Evolutionary conservation across 2,113 vertebrate genomes (phyloP).

Genomic region (Cynoglossus semilaevis): DNA sequence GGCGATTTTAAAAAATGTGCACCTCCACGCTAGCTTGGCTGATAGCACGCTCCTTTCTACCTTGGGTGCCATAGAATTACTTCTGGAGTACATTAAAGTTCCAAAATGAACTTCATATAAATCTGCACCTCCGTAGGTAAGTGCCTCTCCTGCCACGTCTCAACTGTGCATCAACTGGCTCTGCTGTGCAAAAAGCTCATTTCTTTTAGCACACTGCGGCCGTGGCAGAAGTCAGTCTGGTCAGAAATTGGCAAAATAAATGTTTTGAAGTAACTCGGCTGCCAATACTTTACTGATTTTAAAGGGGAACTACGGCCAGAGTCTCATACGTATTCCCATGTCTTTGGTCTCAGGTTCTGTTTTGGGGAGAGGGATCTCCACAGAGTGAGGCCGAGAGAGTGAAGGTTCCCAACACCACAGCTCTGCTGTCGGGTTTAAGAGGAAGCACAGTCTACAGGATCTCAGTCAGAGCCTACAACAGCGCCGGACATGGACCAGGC

Average conservation of each 20-base stretch:
- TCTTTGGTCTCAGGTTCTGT: slow-evolving; percentile 79
- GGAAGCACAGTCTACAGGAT: slow-evolving; percentile 82
- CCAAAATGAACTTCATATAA: background rate
- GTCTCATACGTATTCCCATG: slow-evolving; percentile 7
- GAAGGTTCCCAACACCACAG: slow-evolving; percentile 75
- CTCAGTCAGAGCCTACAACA: slow-evolving; percentile 86
- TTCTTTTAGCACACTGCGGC: slow-evolving; percentile 5
- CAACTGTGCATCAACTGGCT: background rate
- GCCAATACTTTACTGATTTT: background rate
- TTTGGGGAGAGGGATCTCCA: slow-evolving; percentile 82
- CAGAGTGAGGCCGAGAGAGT: slow-evolving; percentile 79
- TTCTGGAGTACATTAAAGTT: background rate
- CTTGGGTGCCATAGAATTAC: background rate
- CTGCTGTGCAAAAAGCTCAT: background rate
- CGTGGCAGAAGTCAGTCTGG: background rate
- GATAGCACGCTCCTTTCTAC: slow-evolving; percentile 3
- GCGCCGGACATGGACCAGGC: slow-evolving; percentile 84
- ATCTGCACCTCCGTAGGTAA: background rate
- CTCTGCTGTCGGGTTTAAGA: slow-evolving; percentile 81
- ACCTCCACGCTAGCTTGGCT: slow-evolving; percentile 7
- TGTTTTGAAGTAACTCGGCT: background rate
- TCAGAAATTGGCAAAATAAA: slow-evolving; percentile 3
- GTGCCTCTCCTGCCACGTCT: background rate
- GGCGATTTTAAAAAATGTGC: slow-evolving; percentile 10
- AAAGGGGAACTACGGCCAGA: background rate